These are phyloP conservation scores for Otolemur crassicaudatus DNA, from an alignment of 2,797 vertebrate genomes.

Conservation along the genomic window DNA sequence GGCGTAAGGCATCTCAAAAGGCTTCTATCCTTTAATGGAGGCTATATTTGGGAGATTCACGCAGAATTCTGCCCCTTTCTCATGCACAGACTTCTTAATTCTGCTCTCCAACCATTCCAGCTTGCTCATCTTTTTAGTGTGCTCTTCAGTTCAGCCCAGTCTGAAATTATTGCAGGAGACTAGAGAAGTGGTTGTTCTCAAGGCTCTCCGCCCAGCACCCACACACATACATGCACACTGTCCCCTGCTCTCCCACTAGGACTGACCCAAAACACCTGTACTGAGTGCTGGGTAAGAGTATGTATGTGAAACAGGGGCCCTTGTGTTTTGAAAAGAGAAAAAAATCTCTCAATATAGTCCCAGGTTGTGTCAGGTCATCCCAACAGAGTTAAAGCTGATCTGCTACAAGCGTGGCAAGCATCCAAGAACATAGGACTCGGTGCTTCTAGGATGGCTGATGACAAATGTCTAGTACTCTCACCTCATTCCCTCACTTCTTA, in stretches of 20 bases:
- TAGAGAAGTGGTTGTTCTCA: accelerated
- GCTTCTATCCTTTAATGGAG: not conserved
- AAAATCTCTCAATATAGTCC: not conserved
- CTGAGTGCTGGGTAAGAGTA: not conserved
- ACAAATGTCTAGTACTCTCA: not conserved
- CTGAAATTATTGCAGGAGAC: not conserved
- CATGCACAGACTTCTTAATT: not conserved
- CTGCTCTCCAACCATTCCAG: not conserved
- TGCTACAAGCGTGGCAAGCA: not conserved
- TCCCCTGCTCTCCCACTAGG: accelerated
- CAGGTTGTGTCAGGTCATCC: not conserved
- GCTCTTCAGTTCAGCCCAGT: not conserved
- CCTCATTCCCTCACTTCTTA: not conserved
- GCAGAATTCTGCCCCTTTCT: not conserved
- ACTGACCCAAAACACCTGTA: not conserved
- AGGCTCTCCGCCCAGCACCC: no score
- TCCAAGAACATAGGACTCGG: not conserved
- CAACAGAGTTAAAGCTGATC: not conserved
- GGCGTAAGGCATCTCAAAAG: not conserved
- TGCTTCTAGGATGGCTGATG: not conserved
- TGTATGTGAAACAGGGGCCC: not conserved
- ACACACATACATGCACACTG: accelerated
- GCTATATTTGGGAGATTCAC: not conserved
- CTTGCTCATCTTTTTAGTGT: not conserved
- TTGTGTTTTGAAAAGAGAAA: not conserved